Evolutionary conservation across 2,113 vertebrate genomes (phyloP).

Genomic region (Trematocara zebra): DNA sequence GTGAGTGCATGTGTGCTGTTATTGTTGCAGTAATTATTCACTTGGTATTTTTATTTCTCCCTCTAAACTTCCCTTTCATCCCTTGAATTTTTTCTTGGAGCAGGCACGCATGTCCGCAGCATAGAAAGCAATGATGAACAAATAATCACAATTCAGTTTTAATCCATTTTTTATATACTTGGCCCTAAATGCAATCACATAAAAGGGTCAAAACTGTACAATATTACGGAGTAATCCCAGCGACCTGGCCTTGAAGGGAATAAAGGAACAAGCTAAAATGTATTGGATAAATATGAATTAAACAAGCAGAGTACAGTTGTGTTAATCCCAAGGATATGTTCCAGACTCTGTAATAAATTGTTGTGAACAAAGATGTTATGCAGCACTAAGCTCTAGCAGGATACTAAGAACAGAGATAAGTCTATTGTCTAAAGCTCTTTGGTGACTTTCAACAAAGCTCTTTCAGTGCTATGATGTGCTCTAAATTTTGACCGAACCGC

Average conservation of each 20-base stretch:
- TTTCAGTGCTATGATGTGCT: background rate
- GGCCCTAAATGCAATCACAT: background rate
- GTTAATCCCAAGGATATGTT: background rate
- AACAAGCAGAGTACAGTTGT: background rate
- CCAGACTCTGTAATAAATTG: background rate
- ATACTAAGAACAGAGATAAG: background rate
- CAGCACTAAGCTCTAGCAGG: background rate
- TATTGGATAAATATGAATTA: background rate
- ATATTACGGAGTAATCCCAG: background rate
- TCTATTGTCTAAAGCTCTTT: background rate
- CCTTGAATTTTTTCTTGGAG: background rate
- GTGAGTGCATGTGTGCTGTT: slow-evolving; percentile 21
- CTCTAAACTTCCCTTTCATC: slow-evolving; percentile 10
- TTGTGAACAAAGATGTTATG: background rate
- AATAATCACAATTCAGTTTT: background rate
- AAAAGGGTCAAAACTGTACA: background rate
- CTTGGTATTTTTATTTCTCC: slow-evolving; percentile 15
- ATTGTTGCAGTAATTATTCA: slow-evolving; percentile 55
- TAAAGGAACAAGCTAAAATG: background rate
- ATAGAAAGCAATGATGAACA: background rate
- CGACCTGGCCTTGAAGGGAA: background rate
- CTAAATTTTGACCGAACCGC: background rate
- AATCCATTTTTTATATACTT: background rate
- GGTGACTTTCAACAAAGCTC: background rate
- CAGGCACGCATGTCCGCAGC: background rate